Base-by-base conservation (phyloP, 2,888 invertebrate species). In the Cheilosia pagana region DNA sequence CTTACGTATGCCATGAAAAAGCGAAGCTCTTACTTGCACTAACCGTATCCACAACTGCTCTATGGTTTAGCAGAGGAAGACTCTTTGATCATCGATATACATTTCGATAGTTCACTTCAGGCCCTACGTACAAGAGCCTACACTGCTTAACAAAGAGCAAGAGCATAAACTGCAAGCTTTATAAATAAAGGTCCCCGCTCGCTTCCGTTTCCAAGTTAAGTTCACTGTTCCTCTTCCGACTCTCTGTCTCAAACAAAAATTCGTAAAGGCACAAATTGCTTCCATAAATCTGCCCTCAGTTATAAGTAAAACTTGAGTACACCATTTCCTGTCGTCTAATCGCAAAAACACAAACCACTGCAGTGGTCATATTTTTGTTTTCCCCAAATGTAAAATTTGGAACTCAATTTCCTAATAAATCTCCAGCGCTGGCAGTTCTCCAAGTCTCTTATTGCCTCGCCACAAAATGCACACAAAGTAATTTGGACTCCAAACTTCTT, bases 381-480 rank as follows among this genome's bases (percentile, higher is more conserved):
- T 19, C 31, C n/a, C 45, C 39, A 39, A 60, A 60, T 25, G 48
- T 31, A 72, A 79, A 65, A 60, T 67, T 60, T 68, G 60, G 45
- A 41, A 41, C 25, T 65, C n/a, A 62, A 48, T 53, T 53, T n/a
- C 23, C 39, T 21, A 68, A 81, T 81, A 81, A 81, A 75, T 81
- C 75, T 53, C 50, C 1, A 35, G 31, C 14, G 6, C 35, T 81
- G 79, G 75, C 79, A 67, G 8, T 31, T 48, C 16, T 62, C 79
- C 79, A 81, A 68, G 14, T 35, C 35, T 31, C 23, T n/a, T 25
- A n/a, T 31, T 45, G 19, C n/a, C 21, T 55, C 16, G n/a, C 57
- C 75, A 48, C 60, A 55, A 53, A 5, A 21, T n/a, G 23, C 19
- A 63, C 39, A 55, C 21, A 55, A 63, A 50, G 35, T 63, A 35